phyloP scores from a whole-genome alignment of 2,888 invertebrate genomes.

The Eupsilia transversa region DNA sequence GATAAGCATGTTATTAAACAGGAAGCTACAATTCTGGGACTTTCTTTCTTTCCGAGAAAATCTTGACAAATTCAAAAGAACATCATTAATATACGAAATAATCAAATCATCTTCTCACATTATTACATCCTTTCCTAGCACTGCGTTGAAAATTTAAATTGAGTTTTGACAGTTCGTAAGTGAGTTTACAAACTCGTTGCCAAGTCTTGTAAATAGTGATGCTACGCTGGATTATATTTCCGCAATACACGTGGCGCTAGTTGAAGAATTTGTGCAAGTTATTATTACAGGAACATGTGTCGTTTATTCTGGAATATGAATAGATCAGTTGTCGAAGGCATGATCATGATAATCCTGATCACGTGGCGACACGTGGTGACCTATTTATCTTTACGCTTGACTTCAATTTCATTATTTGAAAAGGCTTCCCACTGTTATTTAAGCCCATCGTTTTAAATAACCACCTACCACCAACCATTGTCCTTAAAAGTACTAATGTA shows the following conservation, averaged over 20 bases:
- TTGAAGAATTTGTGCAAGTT: constrained; percentile 27
- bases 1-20: not conserved
- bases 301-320: constrained; percentile 28
- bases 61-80: not conserved
- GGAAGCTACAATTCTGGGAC: not conserved
- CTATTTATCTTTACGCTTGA: not conserved
- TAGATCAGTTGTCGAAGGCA: constrained; percentile 3
- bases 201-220: constrained; percentile 52
- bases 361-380: not conserved
- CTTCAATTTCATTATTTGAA: not conserved
- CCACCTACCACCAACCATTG: not conserved
- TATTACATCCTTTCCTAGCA: constrained; percentile 21
- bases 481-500: not conserved
- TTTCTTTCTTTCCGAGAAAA: not conserved
- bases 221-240: constrained; percentile 46
- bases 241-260: constrained; percentile 43
- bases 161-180: constrained; percentile 60
- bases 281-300: constrained; percentile 30
- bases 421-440: not conserved
- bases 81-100: not conserved
- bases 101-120: constrained; percentile 43
- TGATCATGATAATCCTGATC: not conserved
- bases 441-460: not conserved
- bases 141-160: constrained; percentile 32
- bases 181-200: constrained; percentile 61